phyloP scores from a whole-genome alignment of 2,797 vertebrate genomes.

The Oryzias dopingdopingensis region DNA sequence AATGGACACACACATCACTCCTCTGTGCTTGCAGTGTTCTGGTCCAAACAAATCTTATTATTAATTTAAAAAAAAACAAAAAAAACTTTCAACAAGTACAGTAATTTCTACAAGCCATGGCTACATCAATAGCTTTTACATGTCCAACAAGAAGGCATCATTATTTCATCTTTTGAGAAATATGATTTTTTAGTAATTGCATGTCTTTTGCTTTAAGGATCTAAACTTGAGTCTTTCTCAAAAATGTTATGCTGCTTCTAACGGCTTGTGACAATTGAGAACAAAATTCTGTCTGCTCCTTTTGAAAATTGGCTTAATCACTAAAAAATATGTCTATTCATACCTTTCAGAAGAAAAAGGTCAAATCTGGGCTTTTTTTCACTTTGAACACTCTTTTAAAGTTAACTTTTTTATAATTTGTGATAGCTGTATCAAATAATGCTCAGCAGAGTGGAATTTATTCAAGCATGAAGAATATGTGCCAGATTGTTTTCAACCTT shows the following conservation, averaged over 20 bases:
- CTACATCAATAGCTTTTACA: too few relatives aligned
- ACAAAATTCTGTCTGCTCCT: conserved; percentile 10
- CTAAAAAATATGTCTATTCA: conserved; percentile 28
- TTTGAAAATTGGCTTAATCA: conserved; percentile 20
- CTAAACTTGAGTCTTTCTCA: neutral
- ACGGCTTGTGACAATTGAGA: conserved; percentile 18
- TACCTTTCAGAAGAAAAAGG: conserved; percentile 27
- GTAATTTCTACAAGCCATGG: too few relatives aligned
- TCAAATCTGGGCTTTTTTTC: conserved; percentile 22
- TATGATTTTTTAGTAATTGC: neutral
- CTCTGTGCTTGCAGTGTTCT: too few relatives aligned
- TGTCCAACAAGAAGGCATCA: too few relatives aligned
- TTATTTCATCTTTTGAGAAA: neutral
- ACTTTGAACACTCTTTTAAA: conserved; percentile 40
- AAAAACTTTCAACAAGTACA: too few relatives aligned
- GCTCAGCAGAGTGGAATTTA: conserved; percentile 11
- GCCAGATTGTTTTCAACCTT: conserved; percentile 4
- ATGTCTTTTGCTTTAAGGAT: conserved; percentile 1
- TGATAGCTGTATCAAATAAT: conserved; percentile 31
- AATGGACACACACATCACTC: too few relatives aligned
- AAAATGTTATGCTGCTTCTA: conserved; percentile 1
- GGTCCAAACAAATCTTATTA: too few relatives aligned
- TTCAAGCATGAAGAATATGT: neutral
- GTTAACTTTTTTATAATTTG: conserved; percentile 34
- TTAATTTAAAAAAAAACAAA: too few relatives aligned